Evolutionary conservation across 2,888 invertebrate species (phyloP), one percentile per base, ranked within the genome.

Genomic region (Xylota segnis): DNA sequence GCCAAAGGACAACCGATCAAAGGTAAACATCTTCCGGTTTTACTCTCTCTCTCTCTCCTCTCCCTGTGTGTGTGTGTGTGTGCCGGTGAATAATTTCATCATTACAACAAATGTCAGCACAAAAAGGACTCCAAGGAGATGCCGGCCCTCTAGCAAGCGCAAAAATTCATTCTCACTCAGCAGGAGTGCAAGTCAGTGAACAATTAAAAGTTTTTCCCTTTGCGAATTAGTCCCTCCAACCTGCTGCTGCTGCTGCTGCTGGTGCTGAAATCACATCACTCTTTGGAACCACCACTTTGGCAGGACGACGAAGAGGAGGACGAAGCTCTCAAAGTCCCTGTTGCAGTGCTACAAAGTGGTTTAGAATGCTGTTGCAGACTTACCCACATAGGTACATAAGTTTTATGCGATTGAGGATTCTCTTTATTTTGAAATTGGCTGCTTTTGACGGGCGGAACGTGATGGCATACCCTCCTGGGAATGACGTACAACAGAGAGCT

Each of bases 171-270:
- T 27, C 47, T 18, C 29, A n/a, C 47, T 40, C 43, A 18, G 10
- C 56, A 37, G 43, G 50, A 65, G n/a, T 18, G 14, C 37, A 74
- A 81, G 59, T 74, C 74, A 45, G 71, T 66, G 76, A 75, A 81
- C 84, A 86, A 76, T 86, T 86, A 86, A 76, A 81, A 75, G 75
- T 81, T 81, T n/a, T 86, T 81, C 59, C 75, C 84, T 84, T 86
- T 66, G 75, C 65, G 81, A 72, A 70, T 71, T 59, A 58, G 50
- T 23, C 3, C 23, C 66, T 77, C 52, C 45, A 43, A 32, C 23
- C 2, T 54, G 32, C 10, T 54, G 34, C 27, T 34, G 27, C 37
- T 45, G 29, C 50, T 23, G 16, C 34, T 45, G 16, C 45, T 18
- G 23, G 52, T 59, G n/a, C 32, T 23, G 23, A 52, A 70, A 70